phyloP scores from a whole-genome alignment of 2,113 vertebrate species.

The Nettapus auritus region DNA sequence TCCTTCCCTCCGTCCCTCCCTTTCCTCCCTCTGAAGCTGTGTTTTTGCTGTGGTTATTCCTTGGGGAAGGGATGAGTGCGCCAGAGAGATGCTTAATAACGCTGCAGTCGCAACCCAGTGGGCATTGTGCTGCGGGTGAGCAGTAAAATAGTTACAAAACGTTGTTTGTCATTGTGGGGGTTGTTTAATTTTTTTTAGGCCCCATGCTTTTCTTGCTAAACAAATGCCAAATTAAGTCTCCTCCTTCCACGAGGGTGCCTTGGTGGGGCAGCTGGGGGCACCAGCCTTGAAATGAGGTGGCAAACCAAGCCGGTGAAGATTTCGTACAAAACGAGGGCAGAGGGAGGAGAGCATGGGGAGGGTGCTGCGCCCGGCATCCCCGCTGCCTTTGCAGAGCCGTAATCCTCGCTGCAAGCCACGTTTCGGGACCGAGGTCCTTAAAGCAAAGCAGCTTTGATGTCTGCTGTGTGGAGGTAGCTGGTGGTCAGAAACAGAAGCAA shows the following conservation, averaged over 20 bases:
- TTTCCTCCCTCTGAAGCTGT: background rate
- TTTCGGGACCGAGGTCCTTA: background rate
- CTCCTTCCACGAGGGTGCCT: background rate
- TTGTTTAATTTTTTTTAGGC: background rate
- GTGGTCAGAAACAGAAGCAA: background rate
- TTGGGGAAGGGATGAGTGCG: background rate
- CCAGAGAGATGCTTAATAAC: background rate
- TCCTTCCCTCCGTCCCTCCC: background rate
- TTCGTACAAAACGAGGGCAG: background rate
- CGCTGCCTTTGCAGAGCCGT: background rate
- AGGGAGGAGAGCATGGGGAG: background rate
- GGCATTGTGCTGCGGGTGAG: background rate
- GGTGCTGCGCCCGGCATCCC: background rate
- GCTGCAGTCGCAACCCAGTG: background rate
- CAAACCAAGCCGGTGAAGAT: background rate
- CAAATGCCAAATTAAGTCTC: background rate
- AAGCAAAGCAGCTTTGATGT: background rate
- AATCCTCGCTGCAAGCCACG: background rate
- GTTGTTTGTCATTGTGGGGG: background rate
- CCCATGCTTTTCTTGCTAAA: background rate
- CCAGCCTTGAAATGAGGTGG: constrained; percentile 54
- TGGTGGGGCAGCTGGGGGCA: constrained; percentile 47
- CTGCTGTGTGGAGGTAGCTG: background rate
- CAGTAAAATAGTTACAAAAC: background rate
- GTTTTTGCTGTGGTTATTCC: background rate